Base-by-base conservation (phyloP, 2,888 invertebrate genomes). In the Lepidocyrtinus sp. region DNA sequence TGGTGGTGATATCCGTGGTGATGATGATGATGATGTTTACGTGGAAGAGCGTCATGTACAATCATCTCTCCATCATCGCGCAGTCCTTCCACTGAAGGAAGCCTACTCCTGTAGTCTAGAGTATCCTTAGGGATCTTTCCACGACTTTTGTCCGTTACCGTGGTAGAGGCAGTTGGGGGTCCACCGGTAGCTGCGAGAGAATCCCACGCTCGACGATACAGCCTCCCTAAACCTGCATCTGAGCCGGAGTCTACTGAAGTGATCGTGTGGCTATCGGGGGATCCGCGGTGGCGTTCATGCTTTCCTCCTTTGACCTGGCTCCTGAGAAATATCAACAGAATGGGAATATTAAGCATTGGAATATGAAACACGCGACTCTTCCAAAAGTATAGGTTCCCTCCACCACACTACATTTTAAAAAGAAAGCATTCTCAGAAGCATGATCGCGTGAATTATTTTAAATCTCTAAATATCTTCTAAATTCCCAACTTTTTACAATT, bases 171-270 rank as follows among this genome's bases (percentile, higher is more conserved):
- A 15, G 85, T 83, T 73, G 87, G 75, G 21, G 85, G 83, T 17
- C 85, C 82, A 76, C 87, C 86, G 62, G 86, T 92, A 1, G 94
- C 92, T 2, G 94, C 93, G 88, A 97, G 91, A 88, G 96, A 96
- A 88, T 96, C 96, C 97, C 97, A 97, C 1, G 96, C 96, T 89
- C 96, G 94, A 26, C 95, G 92, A 89, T 95, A 96, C 82, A 97
- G 91, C 36, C 95, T 94, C 19, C 92, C 92, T 87, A 93, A 92
- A 69, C 95, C 92, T 7, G 95, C 95, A 88, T 95, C 96, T 0
- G 95, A 95, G 69, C 95, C 94, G 69, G 95, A 95, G 88, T 95
- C 96, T 88, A 95, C 94, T 19, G 96, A 96, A 69, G 95, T 96
- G 79, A 96, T 95, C 36, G 96, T 96, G 89, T 95, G 95, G 90